Base-by-base conservation (phyloP, 2,888 invertebrate species). In the Microdon myrmicae region DNA sequence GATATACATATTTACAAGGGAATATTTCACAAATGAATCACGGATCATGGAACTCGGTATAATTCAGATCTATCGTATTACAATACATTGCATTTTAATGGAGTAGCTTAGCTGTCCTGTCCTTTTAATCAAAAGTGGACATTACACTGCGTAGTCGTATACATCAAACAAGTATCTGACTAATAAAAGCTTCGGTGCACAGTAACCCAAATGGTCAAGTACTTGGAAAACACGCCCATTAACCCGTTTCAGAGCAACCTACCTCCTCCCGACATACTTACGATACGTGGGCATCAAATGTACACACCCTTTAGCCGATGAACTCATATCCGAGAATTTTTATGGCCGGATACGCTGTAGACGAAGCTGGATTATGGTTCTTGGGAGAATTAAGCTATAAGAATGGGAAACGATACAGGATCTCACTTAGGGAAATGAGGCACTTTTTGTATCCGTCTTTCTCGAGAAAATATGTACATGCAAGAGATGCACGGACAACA, bases 21-120 rank as follows among this genome's bases (percentile, higher is more conserved):
- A 45, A 59, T 45, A 38, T 26, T 58, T 53, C 19, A 17, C 44
- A 35, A 45, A 39, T 59, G 58, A 59, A 39, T 53, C 58, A 59
- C 8, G 26, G 20, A 20, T 37, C 37, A 29, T n/a, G n/a, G n/a
- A n/a, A n/a, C n/a, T n/a, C n/a, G n/a, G n/a, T n/a, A n/a, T n/a
- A 37, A 31, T 49, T 34, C 20, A 20, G 31, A 43, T 31, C 56
- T 35, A 10, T 32, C 29, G 17, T 20, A 41, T 20, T 23, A 13
- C 23, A 9, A 31, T 16, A 19, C 29, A n/a, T n/a, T n/a, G n/a
- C n/a, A n/a, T n/a, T n/a, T n/a, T n/a, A n/a, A n/a, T n/a, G n/a
- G n/a, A n/a, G n/a, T n/a, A n/a, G n/a, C n/a, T n/a, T n/a, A n/a
- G n/a, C n/a, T n/a, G n/a, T n/a, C n/a, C n/a, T n/a, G n/a, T n/a